A percentile compares a stretch with the other conserved stretches of the same genome.
Evolutionary conservation across 2,888 invertebrate species (phyloP).

Genomic region (Mythimna ferrago): DNA sequence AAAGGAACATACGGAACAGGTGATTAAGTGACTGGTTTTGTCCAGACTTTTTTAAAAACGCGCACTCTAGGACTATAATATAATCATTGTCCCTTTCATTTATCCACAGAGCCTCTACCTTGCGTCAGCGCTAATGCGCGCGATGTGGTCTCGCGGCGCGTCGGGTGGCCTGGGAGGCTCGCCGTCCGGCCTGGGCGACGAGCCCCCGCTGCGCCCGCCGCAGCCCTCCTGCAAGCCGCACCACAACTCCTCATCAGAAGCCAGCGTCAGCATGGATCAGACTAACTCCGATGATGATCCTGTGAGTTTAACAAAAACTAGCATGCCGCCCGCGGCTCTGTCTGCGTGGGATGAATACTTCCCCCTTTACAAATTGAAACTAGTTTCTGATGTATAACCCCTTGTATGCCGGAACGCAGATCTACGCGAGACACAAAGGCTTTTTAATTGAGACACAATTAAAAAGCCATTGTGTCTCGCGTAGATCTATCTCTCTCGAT

Average conservation of each 20-base stretch:
- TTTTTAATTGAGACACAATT: too few species aligned
- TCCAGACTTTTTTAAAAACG: too few species aligned
- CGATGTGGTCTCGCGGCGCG: constrained; percentile 96
- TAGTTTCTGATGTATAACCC: too few species aligned
- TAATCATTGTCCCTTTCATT: too few species aligned
- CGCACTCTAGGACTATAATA: too few species aligned
- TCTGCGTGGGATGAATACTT: too few species aligned
- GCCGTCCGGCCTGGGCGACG: constrained; percentile 83
- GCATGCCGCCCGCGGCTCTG: background rate
- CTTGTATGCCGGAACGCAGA: too few species aligned
- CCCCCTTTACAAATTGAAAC: too few species aligned
- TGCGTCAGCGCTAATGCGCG: constrained; percentile 97
- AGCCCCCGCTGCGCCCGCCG: constrained; percentile 87
- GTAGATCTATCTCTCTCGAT: too few species aligned
- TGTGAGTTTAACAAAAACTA: constrained; percentile 67
- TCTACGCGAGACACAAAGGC: too few species aligned
- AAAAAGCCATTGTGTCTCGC: too few species aligned
- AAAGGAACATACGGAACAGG: constrained; percentile 97
- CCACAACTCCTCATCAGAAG: constrained; percentile 93
- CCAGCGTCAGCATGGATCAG: constrained; percentile 95
- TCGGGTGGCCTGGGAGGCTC: constrained; percentile 68
- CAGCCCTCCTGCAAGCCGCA: constrained; percentile 86
- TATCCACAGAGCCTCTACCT: constrained; percentile 94
- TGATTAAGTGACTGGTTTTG: background rate
- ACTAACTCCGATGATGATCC: constrained; percentile 95